Evolutionary conservation across 2,888 invertebrate genomes (phyloP).

Genomic region (Sminthurinus aureus): DNA sequence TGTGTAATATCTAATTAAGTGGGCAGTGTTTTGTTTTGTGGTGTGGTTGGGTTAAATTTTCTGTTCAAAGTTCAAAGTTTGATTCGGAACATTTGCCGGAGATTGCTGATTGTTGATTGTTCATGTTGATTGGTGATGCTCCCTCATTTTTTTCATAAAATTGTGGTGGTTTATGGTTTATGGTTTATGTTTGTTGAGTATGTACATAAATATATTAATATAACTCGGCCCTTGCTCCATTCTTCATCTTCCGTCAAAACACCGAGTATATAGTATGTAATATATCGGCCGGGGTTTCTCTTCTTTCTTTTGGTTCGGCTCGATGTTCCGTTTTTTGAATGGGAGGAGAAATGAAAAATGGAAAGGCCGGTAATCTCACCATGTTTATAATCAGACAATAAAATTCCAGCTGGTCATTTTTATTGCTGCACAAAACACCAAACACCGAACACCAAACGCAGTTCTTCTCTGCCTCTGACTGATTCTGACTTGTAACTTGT

Average conservation of each 20-base stretch:
- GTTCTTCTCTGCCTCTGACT: too few species aligned
- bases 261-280: too few species aligned
- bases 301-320: neutral
- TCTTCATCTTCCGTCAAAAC: neutral
- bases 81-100: neutral
- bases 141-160: neutral
- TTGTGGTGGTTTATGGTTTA: neutral
- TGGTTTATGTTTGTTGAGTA: neutral
- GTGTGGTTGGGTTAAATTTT: neutral
- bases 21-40: neutral
- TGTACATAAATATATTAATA: too few species aligned
- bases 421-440: neutral
- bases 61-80: too few species aligned
- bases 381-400: constrained; percentile 37
- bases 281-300: too few species aligned
- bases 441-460: too few species aligned
- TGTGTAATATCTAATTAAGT: neutral
- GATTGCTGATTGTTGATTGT: neutral
- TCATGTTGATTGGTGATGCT: too few species aligned
- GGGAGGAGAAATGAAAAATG: neutral
- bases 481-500: too few species aligned
- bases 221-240: neutral
- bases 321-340: neutral
- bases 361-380: constrained; percentile 1
- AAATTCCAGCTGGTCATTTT: constrained; percentile 34